These are phyloP conservation scores for Tricholauxania praeusta DNA, from an alignment of 2,888 invertebrate species.

Conservation along the genomic window DNA sequence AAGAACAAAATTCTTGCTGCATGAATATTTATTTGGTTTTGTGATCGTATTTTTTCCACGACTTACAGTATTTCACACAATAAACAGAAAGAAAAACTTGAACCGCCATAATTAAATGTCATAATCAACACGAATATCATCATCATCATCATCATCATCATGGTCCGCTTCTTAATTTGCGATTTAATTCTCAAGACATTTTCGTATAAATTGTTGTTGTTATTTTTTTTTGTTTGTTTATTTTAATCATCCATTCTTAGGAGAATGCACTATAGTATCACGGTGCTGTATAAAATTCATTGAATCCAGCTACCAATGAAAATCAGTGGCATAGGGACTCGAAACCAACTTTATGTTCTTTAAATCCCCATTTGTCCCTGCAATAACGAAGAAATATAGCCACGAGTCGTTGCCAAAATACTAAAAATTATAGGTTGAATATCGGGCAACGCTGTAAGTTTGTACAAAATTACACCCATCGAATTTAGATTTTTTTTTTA, in stretches of 20 bases:
- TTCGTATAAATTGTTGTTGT: conserved; percentile 3
- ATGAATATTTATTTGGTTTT: conserved; percentile 28
- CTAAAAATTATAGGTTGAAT: too few species aligned
- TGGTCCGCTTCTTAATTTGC: background rate
- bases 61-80: background rate
- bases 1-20: conserved; percentile 3
- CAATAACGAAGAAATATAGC: too few species aligned
- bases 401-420: too few species aligned
- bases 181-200: background rate
- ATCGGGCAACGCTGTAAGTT: too few species aligned
- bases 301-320: too few species aligned
- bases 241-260: background rate
- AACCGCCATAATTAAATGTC: background rate
- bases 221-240: background rate
- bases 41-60: background rate
- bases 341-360: too few species aligned
- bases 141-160: background rate
- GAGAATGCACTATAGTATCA: too few species aligned
- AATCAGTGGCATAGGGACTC: too few species aligned
- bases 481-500: too few species aligned
- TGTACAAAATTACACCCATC: too few species aligned
- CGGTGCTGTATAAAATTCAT: too few species aligned
- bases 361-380: too few species aligned
- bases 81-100: conserved; percentile 11
- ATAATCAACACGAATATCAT: background rate